Evolutionary conservation across 2,888 invertebrate genomes (phyloP), one percentile per base, ranked within the genome.

Genomic region (Catocala fraxini): DNA sequence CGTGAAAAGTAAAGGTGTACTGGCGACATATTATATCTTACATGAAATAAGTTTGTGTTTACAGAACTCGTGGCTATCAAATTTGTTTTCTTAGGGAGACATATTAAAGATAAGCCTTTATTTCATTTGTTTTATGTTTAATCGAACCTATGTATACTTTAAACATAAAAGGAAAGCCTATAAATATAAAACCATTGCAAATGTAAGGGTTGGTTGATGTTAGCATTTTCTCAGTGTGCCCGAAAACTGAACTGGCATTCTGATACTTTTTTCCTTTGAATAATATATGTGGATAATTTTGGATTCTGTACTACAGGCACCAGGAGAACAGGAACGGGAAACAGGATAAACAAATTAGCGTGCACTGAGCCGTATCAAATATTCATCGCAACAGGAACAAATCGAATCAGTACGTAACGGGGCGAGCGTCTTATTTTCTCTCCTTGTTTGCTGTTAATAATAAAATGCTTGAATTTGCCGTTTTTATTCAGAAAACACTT

Each of bases 331-430:
- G 88, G 77, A 85, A 81, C 77, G 80, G 66, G 82, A 81, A 88
- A 87, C 90, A 89, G 91, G 90, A 89, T 93, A 93, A 93, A 93
- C 93, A 94, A 93, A 94, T 93, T 93, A 94, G 92, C 88, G 92
- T 90, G 91, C 93, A 94, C 89, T 92, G 93, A 93, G 89, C 82
- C 87, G 87, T 85, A 93, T 94, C 92, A 94, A 94, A 94, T 91
- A 94, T 94, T 94, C 93, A 94, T 91, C 90, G 90, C 83, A 82
- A 84, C 89, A 91, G 88, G 88, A 92, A 92, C 92, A 94, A 93
- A 94, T 94, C 94, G 94, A 94, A 94, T 94, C 92, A 92, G 89
- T 83, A 85, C 80, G 73, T 76, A 80, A 82, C 80, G 73, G 85
- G 81, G 85, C 83, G 84, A 86, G 85, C 87, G 71, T 91, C 92